Percentiles rank a stretch among this genome's conserved stretches.
Evolutionary conservation across 2,797 vertebrate species (phyloP).

Genomic region (Australoheros facetus): DNA sequence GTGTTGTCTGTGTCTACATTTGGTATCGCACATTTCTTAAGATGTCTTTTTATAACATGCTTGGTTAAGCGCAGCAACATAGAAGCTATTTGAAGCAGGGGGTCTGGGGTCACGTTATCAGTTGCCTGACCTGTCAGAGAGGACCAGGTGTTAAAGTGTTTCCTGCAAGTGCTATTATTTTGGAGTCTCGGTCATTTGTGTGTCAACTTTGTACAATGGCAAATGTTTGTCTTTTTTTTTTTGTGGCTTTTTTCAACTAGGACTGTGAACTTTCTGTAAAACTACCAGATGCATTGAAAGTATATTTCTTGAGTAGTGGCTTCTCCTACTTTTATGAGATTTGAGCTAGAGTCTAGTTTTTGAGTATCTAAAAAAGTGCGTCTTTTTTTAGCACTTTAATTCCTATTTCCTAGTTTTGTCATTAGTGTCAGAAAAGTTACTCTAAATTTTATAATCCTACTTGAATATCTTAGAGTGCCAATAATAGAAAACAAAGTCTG

Average conservation of each 20-base stretch:
- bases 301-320: not conserved
- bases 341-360: not conserved
- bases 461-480: not conserved
- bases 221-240: not conserved
- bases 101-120: slow-evolving; percentile 61
- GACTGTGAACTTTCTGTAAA: not conserved
- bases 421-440: not conserved
- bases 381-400: not conserved
- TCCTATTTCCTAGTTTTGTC: not conserved
- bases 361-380: not conserved
- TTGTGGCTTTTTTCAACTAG: not conserved
- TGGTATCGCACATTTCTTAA: slow-evolving; percentile 45
- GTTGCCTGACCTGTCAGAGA: slow-evolving; percentile 56
- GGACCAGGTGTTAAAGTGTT: slow-evolving; percentile 57
- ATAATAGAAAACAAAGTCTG: not conserved
- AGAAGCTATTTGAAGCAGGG: slow-evolving; percentile 65
- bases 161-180: slow-evolving; percentile 52
- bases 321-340: not conserved
- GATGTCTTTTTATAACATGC: slow-evolving; percentile 61
- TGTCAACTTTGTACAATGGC: not conserved
- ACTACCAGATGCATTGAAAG: not conserved
- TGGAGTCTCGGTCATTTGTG: slow-evolving; percentile 18
- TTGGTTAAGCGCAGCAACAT: slow-evolving; percentile 52
- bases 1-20: slow-evolving; percentile 19
- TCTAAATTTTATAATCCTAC: not conserved